These are phyloP conservation scores for Dallia pectoralis DNA, from an alignment of 2,797 vertebrate genomes.

Conservation along the genomic window DNA sequence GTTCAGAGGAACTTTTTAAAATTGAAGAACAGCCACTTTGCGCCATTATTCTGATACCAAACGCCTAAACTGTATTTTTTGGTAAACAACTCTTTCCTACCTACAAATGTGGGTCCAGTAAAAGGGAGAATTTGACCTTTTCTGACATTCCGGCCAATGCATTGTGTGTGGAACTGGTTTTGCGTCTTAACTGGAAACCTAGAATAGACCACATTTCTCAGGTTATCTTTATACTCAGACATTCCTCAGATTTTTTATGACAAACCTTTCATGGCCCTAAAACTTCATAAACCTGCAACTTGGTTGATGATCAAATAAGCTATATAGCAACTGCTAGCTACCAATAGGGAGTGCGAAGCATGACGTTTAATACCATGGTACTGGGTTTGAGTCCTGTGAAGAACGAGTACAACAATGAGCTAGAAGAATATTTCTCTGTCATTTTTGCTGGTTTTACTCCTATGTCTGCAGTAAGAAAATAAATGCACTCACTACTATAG, in stretches of 20 bases:
- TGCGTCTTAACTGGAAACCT: constrained; percentile 50
- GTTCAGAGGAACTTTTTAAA: too few species aligned
- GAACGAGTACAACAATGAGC: too few species aligned
- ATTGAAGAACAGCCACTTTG: too few species aligned
- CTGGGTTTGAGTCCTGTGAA: too few species aligned
- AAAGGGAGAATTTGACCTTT: constrained; percentile 26
- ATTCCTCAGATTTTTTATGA: background rate
- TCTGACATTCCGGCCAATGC: constrained; percentile 34
- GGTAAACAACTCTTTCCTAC: constrained; percentile 50
- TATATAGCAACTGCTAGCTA: background rate
- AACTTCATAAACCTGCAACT: background rate
- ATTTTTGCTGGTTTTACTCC: too few species aligned
- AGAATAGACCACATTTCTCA: background rate
- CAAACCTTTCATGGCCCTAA: background rate
- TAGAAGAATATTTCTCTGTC: too few species aligned
- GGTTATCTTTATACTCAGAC: background rate
- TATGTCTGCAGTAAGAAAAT: too few species aligned
- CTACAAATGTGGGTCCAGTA: constrained; percentile 31
- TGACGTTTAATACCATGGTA: too few species aligned
- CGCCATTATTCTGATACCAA: too few species aligned
- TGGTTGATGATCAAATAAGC: background rate
- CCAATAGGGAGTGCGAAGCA: background rate
- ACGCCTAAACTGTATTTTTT: too few species aligned
- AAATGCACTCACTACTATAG: too few species aligned
- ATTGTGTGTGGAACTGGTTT: constrained; percentile 46